Evolutionary conservation across 2,888 invertebrate species (phyloP).

Genomic region (Nephrotoma flavescens): DNA sequence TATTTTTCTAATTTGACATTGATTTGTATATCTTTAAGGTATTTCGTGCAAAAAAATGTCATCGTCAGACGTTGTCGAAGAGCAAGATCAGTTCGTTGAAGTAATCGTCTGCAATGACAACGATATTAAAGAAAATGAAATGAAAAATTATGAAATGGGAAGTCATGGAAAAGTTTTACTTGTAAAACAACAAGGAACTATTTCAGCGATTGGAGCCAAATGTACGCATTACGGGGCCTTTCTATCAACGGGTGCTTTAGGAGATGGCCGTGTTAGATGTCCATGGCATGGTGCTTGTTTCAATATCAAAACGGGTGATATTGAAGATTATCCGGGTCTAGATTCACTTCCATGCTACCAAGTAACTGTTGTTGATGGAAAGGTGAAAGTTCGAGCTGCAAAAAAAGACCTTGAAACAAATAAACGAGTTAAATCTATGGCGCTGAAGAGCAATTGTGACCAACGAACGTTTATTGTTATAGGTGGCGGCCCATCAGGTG

Average conservation of each 20-base stretch:
- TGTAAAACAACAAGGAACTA: constrained; percentile 68
- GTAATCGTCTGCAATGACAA: constrained; percentile 53
- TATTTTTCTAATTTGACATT: background rate
- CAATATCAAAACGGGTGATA: constrained; percentile 77
- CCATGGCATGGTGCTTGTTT: constrained; percentile 98
- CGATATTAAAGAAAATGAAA: constrained; percentile 64
- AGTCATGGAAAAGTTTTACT: constrained; percentile 65
- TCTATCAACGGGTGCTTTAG: constrained; percentile 65
- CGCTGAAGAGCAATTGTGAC: constrained; percentile 32
- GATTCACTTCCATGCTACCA: constrained; percentile 83
- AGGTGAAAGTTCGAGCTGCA: constrained; percentile 57
- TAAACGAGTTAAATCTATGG: constrained; percentile 50
- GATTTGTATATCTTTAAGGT: background rate
- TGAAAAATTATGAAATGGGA: constrained; percentile 60
- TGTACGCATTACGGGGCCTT: constrained; percentile 93
- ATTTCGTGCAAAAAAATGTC: background rate
- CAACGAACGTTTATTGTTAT: constrained; percentile 52
- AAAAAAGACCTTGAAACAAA: constrained; percentile 33
- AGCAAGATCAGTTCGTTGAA: constrained; percentile 44
- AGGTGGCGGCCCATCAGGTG: constrained; percentile 80
- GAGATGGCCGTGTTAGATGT: constrained; percentile 75
- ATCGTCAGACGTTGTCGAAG: background rate
- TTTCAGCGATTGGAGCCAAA: constrained; percentile 77
- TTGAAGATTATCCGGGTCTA: constrained; percentile 93
- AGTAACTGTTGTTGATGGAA: constrained; percentile 50